Base-by-base conservation (phyloP, 30 jellyfish, hydroid and myxozoan genomes). In the Hydractinia echinata region DNA sequence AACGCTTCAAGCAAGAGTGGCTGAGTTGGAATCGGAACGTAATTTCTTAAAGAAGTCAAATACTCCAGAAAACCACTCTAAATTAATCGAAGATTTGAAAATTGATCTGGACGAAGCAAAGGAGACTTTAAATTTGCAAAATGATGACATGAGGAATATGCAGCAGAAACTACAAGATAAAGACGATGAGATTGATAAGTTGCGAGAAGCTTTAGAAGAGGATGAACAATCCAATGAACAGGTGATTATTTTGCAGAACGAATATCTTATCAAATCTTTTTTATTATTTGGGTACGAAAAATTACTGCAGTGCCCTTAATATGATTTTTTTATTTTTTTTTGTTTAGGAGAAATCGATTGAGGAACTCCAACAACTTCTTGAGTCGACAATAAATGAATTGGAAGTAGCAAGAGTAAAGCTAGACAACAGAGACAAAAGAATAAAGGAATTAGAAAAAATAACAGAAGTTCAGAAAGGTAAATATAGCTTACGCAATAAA, bases 61-160 rank as follows among this genome's bases (percentile, higher is more conserved):
- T 55, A 86, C 98, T 11, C 96, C 98, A 1, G 96, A 86, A 55
- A 84, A 81, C 53, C 95, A 68, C 19, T 82, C 94, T 30, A 61
- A 78, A 10, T 86, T 68, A 15, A 76, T 82, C 10, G 84, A 81
- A 68, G 50, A 49, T 6, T 55, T 93, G 61, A 81, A 86, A 55
- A 50, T 64, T 55, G 94, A 93, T 20, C 69, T 87, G 13, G 94
- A 84, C 18, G 96, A 87, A 77, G 96, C 96, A 7, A 88, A 83
- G 55, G 99, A 93, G 83, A 93, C 99, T 18, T 72, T 87, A 73
- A 64, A 62, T 4, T 77, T 83, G 76, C 95, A 93, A 66, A 87
- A 73, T 54, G 82, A 72, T 62, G 86, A 87, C 72, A 87, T 93
- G 78, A 87, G 48, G 19, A 88, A 84, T 7, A 79, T 93, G 79